Evolutionary conservation across 2,888 invertebrate species (phyloP).

Genomic region (Cephus sareptanus): DNA sequence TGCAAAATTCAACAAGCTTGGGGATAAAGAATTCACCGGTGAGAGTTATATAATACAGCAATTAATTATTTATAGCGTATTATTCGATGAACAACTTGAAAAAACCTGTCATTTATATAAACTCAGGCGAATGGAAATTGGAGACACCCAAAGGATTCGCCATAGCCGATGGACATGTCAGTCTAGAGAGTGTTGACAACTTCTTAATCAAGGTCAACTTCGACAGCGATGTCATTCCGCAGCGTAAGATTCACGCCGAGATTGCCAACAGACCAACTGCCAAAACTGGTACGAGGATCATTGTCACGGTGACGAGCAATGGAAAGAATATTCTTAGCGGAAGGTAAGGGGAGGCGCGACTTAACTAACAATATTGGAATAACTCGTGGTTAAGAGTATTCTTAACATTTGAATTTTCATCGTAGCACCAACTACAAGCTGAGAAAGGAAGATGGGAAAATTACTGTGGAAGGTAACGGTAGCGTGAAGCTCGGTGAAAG

Average conservation of each 20-base stretch:
- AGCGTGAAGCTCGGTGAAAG: constrained; percentile 77
- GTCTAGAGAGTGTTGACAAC: constrained; percentile 73
- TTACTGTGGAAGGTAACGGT: constrained; percentile 81
- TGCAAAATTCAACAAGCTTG: constrained; percentile 66
- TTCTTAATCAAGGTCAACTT: constrained; percentile 72
- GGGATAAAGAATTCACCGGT: constrained; percentile 72
- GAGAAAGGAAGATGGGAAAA: constrained; percentile 76
- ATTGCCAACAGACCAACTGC: constrained; percentile 73
- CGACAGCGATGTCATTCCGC: constrained; percentile 74
- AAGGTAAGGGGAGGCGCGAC: constrained; percentile 65
- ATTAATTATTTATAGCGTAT: neutral
- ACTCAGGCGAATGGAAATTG: constrained; percentile 49
- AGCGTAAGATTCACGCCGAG: constrained; percentile 75
- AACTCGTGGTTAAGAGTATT: neutral
- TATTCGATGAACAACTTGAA: neutral
- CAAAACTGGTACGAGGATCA: constrained; percentile 72
- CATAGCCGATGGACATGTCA: constrained; percentile 66
- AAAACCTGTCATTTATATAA: neutral
- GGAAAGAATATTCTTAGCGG: constrained; percentile 78
- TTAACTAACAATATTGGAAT: constrained; percentile 22
- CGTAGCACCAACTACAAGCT: constrained; percentile 75
- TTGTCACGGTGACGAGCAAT: constrained; percentile 73
- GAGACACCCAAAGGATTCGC: constrained; percentile 64
- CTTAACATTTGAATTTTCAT: constrained; percentile 18
- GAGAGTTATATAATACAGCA: constrained; percentile 43